Evolutionary conservation across 2,797 vertebrate species (phyloP).

Genomic region (Petrocephalus schoutedeni): DNA sequence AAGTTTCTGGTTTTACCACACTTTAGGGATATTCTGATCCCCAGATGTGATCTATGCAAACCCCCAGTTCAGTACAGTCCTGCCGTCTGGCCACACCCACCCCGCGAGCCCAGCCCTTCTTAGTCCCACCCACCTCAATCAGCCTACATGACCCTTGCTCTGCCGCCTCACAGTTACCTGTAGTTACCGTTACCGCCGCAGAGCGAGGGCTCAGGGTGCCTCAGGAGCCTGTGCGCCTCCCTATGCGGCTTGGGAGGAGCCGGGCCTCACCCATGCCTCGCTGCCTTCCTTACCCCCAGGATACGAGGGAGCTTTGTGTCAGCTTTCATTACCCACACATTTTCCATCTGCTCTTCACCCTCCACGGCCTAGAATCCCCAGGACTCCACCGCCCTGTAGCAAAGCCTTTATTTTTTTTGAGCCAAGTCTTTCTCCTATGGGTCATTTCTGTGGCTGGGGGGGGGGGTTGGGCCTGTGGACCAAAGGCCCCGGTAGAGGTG

Average conservation of each 20-base stretch:
- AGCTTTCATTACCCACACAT: slow-evolving; percentile 19
- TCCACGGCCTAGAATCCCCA: not conserved
- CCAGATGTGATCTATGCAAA: no score
- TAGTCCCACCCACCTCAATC: not conserved
- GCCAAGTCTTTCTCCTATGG: not conserved
- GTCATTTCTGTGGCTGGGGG: not conserved
- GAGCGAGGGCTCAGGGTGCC: not conserved
- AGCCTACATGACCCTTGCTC: not conserved
- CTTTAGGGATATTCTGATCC: no score
- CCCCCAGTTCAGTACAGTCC: not conserved
- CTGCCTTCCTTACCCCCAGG: not conserved
- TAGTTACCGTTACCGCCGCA: not conserved
- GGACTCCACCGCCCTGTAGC: not conserved
- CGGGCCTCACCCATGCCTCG: not conserved
- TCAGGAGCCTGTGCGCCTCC: not conserved
- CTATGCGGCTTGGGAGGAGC: not conserved
- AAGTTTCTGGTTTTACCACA: no score
- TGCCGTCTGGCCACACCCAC: not conserved
- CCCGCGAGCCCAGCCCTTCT: not conserved
- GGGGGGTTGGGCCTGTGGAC: not conserved
- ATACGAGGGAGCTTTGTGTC: not conserved
- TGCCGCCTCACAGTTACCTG: not conserved
- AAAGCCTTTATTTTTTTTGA: not conserved
- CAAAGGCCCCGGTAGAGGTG: not conserved
- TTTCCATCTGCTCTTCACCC: slow-evolving; percentile 10